Percentiles rank a stretch among this genome's conserved stretches.
Conservation (phyloP, 2,888 invertebrate species). For the Cerceris rybyensis region DNA sequence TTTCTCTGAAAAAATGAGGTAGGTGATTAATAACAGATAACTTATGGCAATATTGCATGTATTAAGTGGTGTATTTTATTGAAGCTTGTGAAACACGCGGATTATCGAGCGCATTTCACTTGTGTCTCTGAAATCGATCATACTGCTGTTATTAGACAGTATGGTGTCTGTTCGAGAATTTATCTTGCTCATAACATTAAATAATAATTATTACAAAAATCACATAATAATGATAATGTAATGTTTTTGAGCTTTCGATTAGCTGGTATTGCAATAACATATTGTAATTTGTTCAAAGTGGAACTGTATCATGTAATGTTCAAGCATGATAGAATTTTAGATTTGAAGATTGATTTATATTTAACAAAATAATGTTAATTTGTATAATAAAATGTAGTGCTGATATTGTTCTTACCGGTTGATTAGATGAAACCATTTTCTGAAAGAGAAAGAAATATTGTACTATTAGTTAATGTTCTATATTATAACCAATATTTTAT, state of each 20-base stretch:
- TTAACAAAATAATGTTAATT: slow-evolving; percentile 27
- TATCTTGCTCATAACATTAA: slow-evolving; percentile 71
- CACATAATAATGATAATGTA: slow-evolving; percentile 51
- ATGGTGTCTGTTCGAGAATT: slow-evolving; percentile 79
- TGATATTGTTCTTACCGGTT: slow-evolving; percentile 76
- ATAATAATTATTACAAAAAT: slow-evolving; percentile 45
- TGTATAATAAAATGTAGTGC: slow-evolving; percentile 37
- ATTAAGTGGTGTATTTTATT: background rate
- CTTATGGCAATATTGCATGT: slow-evolving; percentile 11
- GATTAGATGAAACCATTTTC: slow-evolving; percentile 80
- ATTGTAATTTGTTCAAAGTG: no score
- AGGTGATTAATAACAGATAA: slow-evolving; percentile 33
- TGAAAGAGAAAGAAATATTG: slow-evolving; percentile 68
- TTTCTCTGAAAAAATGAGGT: slow-evolving; percentile 83
- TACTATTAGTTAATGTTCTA: slow-evolving; percentile 40
- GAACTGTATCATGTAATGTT: no score
- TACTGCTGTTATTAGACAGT: slow-evolving; percentile 62
- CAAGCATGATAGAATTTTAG: no score
- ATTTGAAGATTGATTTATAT: no score
- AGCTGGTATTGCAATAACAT: background rate
- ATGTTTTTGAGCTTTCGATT: slow-evolving; percentile 57
- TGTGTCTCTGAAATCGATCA: slow-evolving; percentile 78
- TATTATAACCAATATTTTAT: background rate
- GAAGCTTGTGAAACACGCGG: slow-evolving; percentile 3
- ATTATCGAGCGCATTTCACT: slow-evolving; percentile 26